Base-by-base conservation (phyloP, 2,888 invertebrate species). In the Lypha dubia region DNA sequence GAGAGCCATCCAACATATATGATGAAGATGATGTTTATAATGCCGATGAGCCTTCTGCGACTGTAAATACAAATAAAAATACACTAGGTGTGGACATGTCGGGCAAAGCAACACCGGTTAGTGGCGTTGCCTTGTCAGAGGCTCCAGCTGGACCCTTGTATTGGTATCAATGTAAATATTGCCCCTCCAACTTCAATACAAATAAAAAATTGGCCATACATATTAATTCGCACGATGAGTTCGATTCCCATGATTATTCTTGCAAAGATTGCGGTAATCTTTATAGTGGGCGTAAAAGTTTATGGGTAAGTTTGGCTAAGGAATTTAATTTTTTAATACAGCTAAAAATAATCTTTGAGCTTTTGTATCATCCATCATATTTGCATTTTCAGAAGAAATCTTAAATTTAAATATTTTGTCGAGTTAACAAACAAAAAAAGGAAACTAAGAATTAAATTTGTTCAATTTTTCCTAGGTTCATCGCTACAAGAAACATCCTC, bases 251-350 rank as follows among this genome's bases (percentile, higher is more conserved):
- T 77, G 92, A 92, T 77, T 92, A 92, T 74, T 92, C 92, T 28
- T 92, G 92, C 86, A 92, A 92, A 86, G 92, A 92, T 79, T 92
- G 92, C 75, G 92, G 92, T 24, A 92, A 92, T 84, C 91, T 92
- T 0, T 92, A 92, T 82, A 92, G 92, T 68, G 92, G 92, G 2
- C 89, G 92, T 17, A 92, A 92, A 86, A 92, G 92, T 84, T 89
- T 92, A 46, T 92, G 92, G 92, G 92, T 92, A 65, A 87, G 89
- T 79, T 28, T n/a, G 5, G n/a, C n/a, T 17, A 17, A 28, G 6
- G 46, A 28, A 46, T 46, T 46, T 17, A 13, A 1, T 20, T 49
- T 49, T 20, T 0, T 17, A 49, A 20, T 20, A 15, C 11, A 58
- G 4, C 3, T 41, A 2, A 15, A 15, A 41, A 13, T 13, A 11